These are phyloP conservation scores for Coendou prehensilis DNA, from an alignment of 2,797 vertebrate genomes.

Conservation along the genomic window DNA sequence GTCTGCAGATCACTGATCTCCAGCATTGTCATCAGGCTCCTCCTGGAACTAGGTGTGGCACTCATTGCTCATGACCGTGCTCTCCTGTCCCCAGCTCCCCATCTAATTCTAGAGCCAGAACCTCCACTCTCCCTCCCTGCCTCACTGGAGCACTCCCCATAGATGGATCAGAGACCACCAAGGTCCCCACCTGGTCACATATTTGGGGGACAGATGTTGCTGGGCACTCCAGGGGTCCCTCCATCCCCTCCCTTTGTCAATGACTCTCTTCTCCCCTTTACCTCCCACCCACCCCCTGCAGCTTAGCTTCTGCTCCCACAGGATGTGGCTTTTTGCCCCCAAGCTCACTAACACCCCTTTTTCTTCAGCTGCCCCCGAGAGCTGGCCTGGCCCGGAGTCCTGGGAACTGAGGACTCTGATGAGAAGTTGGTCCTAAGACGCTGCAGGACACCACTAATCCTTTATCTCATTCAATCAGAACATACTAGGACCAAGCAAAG, in stretches of 20 bases:
- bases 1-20: neutral
- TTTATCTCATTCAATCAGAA: conserved; percentile 60
- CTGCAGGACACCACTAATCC: conserved; percentile 17
- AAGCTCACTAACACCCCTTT: conserved; percentile 68
- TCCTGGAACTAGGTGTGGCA: neutral
- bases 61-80: neutral
- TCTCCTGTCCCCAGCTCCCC: neutral
- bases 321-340: neutral
- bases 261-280: neutral
- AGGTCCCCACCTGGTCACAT: neutral
- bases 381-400: conserved; percentile 63
- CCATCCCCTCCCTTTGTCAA: neutral
- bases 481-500: conserved; percentile 44
- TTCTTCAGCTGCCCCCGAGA: conserved; percentile 36
- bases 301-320: neutral
- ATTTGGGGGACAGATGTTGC: neutral
- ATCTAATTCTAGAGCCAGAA: neutral
- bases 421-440: conserved; percentile 10
- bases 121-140: neutral
- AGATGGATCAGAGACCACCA: neutral
- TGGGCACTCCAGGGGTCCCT: accelerated
- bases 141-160: neutral
- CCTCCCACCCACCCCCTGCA: neutral
- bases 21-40: too few relatives aligned
- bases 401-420: neutral